Conservation (phyloP, 2,888 invertebrate species). For the Oligia latruncula region DNA sequence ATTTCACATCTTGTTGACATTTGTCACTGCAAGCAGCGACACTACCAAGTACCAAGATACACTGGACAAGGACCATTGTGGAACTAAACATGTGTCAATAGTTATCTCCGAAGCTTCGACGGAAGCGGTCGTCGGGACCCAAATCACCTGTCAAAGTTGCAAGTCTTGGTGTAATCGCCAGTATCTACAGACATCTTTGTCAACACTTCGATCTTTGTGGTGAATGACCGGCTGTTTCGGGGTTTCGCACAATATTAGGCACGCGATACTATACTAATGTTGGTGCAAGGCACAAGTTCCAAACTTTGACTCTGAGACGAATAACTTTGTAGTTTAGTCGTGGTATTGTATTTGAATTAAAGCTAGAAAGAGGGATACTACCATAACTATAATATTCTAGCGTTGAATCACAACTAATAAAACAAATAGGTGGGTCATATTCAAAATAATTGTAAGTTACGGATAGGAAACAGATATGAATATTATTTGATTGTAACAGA, state of each 20-base stretch:
- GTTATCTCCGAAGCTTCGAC: conserved; percentile 73
- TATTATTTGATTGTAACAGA: no score
- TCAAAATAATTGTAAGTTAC: no score
- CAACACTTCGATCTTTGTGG: conserved; percentile 80
- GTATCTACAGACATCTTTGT: conserved; percentile 87
- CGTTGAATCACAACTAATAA: no score
- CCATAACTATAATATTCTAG: not conserved
- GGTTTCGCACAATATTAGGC: conserved; percentile 65
- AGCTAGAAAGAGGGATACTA: not conserved
- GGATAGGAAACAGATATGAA: no score
- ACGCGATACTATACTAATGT: conserved; percentile 29
- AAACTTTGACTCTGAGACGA: conserved; percentile 49
- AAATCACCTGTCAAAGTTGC: conserved; percentile 88
- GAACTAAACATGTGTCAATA: conserved; percentile 78
- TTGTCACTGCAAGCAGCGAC: conserved; percentile 32
- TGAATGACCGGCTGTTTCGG: conserved; percentile 77
- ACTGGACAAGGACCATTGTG: conserved; percentile 58
- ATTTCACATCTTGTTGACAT: conserved; percentile 32
- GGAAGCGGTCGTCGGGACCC: conserved; percentile 86
- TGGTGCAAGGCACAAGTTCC: conserved; percentile 50
- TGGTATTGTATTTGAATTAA: conserved; percentile 34
- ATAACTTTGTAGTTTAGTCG: conserved; percentile 42
- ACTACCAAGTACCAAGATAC: conserved; percentile 43
- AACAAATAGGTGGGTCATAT: no score
- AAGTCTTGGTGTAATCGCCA: conserved; percentile 81